A percentile compares a stretch with the other conserved stretches of the same genome.
Evolutionary conservation across 2,888 invertebrate species (phyloP).

Genomic region (Hirtodrosophila alboralis): DNA sequence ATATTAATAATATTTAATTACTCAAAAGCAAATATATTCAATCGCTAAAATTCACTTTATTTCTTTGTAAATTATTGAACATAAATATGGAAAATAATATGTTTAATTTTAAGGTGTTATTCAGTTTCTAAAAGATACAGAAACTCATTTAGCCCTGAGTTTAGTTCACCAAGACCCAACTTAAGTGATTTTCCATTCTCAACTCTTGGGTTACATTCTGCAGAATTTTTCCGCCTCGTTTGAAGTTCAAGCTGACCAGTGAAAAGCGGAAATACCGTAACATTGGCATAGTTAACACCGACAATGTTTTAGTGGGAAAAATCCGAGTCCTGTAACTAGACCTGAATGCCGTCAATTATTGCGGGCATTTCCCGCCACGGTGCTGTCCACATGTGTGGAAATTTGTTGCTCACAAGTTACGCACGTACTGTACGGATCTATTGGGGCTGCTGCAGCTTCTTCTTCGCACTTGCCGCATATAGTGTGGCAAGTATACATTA

Average conservation of each 20-base stretch:
- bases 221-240: conserved; percentile 72
- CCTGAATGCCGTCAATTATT: conserved; percentile 42
- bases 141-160: neutral
- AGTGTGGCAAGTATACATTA: conserved; percentile 22
- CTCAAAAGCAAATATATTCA: too few relatives aligned
- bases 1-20: too few relatives aligned
- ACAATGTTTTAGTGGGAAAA: conserved; percentile 35
- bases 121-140: too few relatives aligned
- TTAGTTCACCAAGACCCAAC: too few relatives aligned
- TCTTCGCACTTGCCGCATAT: conserved; percentile 47
- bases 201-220: conserved; percentile 62
- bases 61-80: too few relatives aligned
- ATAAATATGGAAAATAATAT: too few relatives aligned
- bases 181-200: conserved; percentile 37
- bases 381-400: conserved; percentile 66
- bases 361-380: conserved; percentile 48
- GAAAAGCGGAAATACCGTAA: conserved; percentile 67
- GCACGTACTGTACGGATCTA: conserved; percentile 37
- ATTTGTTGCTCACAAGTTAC: conserved; percentile 50
- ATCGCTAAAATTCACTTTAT: too few relatives aligned
- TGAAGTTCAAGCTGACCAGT: conserved; percentile 58
- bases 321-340: conserved; percentile 59
- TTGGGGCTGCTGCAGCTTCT: conserved; percentile 10
- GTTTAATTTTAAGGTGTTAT: too few relatives aligned
- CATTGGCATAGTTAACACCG: conserved; percentile 49